A percentile compares a stretch with the other conserved stretches of the same genome.
phyloP scores from a whole-genome alignment of 2,888 invertebrate genomes.

The Gymnoscelis rufifasciata region DNA sequence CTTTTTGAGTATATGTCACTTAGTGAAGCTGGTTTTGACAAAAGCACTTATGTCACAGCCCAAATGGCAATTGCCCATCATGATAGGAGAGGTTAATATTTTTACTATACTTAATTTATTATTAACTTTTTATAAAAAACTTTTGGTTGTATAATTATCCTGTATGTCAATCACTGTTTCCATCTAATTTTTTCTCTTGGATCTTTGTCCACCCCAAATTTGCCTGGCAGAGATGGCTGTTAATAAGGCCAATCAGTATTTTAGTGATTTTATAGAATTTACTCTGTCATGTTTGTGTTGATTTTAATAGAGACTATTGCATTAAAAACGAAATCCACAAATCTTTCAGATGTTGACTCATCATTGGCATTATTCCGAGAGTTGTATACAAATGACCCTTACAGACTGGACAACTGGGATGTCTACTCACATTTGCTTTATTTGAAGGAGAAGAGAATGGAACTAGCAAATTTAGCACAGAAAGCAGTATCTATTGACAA shows the following conservation, averaged over 20 bases:
- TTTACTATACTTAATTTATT: not conserved
- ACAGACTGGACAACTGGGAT: slow-evolving; percentile 96
- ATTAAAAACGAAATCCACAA: too few relatives aligned
- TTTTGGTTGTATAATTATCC: too few relatives aligned
- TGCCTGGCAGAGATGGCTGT: too few relatives aligned
- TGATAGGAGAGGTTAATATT: slow-evolving; percentile 87
- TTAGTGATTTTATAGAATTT: too few relatives aligned
- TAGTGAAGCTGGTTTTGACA: slow-evolving; percentile 88
- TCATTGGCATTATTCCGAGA: slow-evolving; percentile 91
- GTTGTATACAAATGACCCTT: slow-evolving; percentile 93
- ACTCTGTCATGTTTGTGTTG: too few relatives aligned
- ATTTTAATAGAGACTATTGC: too few relatives aligned
- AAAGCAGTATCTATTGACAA: slow-evolving; percentile 96
- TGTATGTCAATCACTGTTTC: too few relatives aligned
- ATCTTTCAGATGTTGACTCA: slow-evolving; percentile 91
- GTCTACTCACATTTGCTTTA: slow-evolving; percentile 97
- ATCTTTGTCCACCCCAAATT: too few relatives aligned
- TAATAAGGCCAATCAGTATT: too few relatives aligned
- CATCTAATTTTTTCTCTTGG: too few relatives aligned
- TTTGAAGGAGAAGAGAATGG: slow-evolving; percentile 94
- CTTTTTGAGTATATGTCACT: slow-evolving; percentile 89
- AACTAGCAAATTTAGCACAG: slow-evolving; percentile 95
- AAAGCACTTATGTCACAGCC: slow-evolving; percentile 92
- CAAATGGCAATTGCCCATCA: slow-evolving; percentile 96
- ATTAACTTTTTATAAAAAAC: too few relatives aligned